These are phyloP conservation scores for Mormyrus lacerda DNA, from an alignment of 2,113 vertebrate species.

Conservation along the genomic window DNA sequence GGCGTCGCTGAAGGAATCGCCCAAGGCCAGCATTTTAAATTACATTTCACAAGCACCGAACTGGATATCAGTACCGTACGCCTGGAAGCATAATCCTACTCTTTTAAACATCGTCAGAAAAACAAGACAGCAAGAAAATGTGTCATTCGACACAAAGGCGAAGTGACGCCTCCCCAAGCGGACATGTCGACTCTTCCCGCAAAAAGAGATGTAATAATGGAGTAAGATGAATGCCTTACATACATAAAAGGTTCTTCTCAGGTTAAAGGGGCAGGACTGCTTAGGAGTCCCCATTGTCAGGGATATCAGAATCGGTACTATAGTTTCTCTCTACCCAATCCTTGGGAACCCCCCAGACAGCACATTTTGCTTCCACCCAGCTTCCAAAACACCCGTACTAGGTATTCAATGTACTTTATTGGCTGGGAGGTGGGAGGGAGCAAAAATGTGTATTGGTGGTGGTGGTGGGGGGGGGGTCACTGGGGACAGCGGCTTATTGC, in stretches of 20 bases:
- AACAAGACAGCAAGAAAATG: background rate
- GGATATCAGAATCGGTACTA: background rate
- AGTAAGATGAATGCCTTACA: background rate
- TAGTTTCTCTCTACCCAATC: background rate
- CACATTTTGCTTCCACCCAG: background rate
- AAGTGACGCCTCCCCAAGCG: background rate
- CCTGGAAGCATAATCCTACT: background rate
- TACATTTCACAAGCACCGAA: background rate
- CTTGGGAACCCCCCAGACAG: background rate
- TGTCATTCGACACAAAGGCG: background rate
- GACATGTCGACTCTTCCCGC: background rate
- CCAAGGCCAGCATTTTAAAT: background rate
- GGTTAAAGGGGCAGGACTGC: background rate
- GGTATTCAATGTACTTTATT: background rate
- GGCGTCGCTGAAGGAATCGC: background rate
- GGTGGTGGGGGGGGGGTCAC: background rate
- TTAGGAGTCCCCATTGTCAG: background rate
- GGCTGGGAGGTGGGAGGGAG: background rate
- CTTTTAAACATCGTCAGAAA: background rate
- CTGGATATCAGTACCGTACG: background rate
- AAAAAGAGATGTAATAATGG: background rate
- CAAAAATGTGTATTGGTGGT: background rate
- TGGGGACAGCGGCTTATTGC: background rate
- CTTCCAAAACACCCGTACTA: background rate
- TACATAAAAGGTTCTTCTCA: background rate